Evolutionary conservation across 2,113 vertebrate genomes (phyloP).

Genomic region (Lampris megalopsis): DNA sequence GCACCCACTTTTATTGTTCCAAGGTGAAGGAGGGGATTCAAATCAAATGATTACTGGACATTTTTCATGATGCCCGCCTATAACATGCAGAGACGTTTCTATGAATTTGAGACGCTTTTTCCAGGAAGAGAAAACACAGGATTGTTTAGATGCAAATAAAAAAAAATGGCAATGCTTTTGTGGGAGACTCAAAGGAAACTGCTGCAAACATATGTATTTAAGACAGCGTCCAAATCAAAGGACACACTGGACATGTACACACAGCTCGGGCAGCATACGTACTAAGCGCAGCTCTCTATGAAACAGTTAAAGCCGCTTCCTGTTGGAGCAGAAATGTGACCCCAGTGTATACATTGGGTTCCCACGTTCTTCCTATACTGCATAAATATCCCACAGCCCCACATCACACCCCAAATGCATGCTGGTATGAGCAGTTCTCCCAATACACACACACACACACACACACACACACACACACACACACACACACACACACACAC

Average conservation of each 20-base stretch:
- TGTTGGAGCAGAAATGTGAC: slow-evolving; percentile 37
- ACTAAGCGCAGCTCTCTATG: slow-evolving; percentile 26
- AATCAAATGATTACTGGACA: too few species aligned
- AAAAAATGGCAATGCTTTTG: too few species aligned
- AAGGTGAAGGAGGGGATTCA: too few species aligned
- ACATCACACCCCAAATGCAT: slow-evolving; percentile 48
- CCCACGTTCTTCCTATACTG: slow-evolving; percentile 62
- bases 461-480: slow-evolving; percentile 22
- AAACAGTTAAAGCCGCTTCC: neutral
- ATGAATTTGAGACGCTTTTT: too few species aligned
- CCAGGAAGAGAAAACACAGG: too few species aligned
- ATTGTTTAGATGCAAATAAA: too few species aligned
- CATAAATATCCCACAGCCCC: slow-evolving; percentile 63
- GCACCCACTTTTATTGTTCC: too few species aligned
- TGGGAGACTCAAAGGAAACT: slow-evolving; percentile 24
- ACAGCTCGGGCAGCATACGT: slow-evolving; percentile 28
- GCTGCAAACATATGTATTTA: slow-evolving; percentile 38
- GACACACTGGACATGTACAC: slow-evolving; percentile 21
- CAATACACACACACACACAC: neutral
- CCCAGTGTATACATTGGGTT: slow-evolving; percentile 62
- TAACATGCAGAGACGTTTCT: too few species aligned
- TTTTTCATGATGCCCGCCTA: too few species aligned
- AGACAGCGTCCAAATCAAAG: slow-evolving; percentile 17
- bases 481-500: slow-evolving; percentile 27
- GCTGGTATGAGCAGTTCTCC: neutral